These are phyloP conservation scores for Sprattus sprattus DNA, from an alignment of 2,113 vertebrate species.

Conservation along the genomic window DNA sequence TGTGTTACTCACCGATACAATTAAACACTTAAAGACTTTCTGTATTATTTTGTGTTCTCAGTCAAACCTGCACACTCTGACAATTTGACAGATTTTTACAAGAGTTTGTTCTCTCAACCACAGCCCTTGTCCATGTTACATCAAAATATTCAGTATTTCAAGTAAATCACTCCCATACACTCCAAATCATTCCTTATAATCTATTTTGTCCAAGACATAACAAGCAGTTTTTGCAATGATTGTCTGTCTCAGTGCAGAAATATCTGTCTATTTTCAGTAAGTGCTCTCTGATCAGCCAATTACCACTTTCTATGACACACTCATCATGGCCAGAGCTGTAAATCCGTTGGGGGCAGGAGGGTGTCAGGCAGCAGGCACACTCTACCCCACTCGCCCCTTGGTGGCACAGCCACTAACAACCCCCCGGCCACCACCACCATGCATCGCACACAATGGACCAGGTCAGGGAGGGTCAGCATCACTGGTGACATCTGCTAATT, in stretches of 20 bases:
- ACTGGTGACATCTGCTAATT: conserved; percentile 75
- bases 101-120: too few relatives aligned
- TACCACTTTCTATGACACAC: not conserved
- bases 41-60: not conserved
- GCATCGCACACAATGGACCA: conserved; percentile 54
- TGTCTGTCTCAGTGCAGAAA: not conserved
- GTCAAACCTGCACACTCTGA: not conserved
- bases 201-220: not conserved
- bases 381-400: conserved; percentile 8
- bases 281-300: not conserved
- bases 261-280: not conserved
- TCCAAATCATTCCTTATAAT: not conserved
- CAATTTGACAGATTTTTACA: too few relatives aligned
- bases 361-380: conserved; percentile 38
- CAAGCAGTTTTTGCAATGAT: not conserved
- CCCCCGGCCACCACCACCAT: conserved; percentile 19
- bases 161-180: too few relatives aligned
- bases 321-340: not conserved
- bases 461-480: conserved; percentile 68
- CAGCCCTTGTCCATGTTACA: not conserved
- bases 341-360: not conserved
- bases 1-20: not conserved
- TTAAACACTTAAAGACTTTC: not conserved
- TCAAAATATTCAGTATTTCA: not conserved
- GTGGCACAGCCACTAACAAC: conserved; percentile 19